phyloP scores from a whole-genome alignment of 1,140 invertebrate species.

The Brachionus sp. region DNA sequence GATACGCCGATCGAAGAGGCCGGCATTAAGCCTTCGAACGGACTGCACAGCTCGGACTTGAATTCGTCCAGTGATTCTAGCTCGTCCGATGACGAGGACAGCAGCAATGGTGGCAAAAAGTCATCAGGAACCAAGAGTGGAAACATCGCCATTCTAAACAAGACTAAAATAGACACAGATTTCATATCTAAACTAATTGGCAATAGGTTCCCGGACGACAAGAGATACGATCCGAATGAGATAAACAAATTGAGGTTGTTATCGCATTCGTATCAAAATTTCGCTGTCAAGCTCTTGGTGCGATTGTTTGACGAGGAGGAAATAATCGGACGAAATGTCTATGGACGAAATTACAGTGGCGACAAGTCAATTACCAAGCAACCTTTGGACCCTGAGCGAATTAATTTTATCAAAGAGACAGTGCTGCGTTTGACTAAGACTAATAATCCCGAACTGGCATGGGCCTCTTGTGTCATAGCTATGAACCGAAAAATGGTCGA shows the following conservation, averaged over 20 bases:
- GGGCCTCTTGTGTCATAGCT: slow-evolving; percentile 44
- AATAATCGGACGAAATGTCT: slow-evolving; percentile 36
- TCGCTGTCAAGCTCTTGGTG: slow-evolving; percentile 27
- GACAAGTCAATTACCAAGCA: slow-evolving; percentile 41
- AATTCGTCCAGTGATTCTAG: not conserved
- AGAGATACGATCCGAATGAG: slow-evolving; percentile 41
- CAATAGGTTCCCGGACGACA: slow-evolving; percentile 23
- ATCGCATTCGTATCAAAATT: slow-evolving; percentile 45
- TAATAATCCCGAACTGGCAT: slow-evolving; percentile 24
- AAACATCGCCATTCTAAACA: slow-evolving; percentile 39
- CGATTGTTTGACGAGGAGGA: slow-evolving; percentile 40
- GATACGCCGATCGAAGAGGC: not conserved
- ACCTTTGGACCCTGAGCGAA: slow-evolving; percentile 40
- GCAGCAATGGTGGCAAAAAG: not conserved
- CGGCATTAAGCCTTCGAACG: not conserved
- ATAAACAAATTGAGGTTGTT: slow-evolving; percentile 37
- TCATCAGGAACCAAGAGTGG: not conserved
- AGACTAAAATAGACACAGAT: slow-evolving; percentile 45
- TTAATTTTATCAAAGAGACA: slow-evolving; percentile 43
- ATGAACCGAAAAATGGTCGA: slow-evolving; percentile 44
- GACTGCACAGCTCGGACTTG: not conserved
- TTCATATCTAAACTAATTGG: slow-evolving; percentile 39
- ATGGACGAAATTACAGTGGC: slow-evolving; percentile 37
- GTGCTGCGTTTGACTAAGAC: slow-evolving; percentile 38
- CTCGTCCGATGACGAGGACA: slow-evolving; percentile 16